Evolutionary conservation across 2,113 vertebrate genomes (phyloP).

Genomic region (Paramormyrops kingsleyae): DNA sequence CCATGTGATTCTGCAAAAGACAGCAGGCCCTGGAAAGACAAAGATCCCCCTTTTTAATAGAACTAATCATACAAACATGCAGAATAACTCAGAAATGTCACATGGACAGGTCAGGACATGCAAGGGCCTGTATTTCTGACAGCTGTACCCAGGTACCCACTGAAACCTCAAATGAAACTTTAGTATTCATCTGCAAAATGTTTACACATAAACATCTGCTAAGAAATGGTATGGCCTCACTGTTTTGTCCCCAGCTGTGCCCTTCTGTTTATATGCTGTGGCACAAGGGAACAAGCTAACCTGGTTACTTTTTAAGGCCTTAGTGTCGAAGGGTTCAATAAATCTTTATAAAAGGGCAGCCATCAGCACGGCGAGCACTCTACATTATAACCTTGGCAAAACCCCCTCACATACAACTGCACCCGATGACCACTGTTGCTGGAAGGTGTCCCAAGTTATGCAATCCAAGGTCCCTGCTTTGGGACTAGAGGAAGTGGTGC

Average conservation of each 20-base stretch:
- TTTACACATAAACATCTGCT: neutral
- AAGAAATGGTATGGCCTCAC: neutral
- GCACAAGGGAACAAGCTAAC: neutral
- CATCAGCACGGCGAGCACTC: slow-evolving; percentile 25
- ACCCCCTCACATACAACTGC: neutral
- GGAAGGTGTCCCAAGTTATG: slow-evolving; percentile 23
- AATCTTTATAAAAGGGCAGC: slow-evolving; percentile 21
- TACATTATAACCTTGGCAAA: slow-evolving; percentile 18
- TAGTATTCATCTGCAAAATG: neutral
- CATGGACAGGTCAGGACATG: neutral
- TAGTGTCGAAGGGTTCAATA: neutral
- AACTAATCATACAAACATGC: neutral
- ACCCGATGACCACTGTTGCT: slow-evolving; percentile 23
- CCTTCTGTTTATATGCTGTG: neutral
- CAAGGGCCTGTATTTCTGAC: neutral
- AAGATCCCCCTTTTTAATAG: neutral
- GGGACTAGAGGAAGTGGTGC: neutral
- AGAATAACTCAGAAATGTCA: neutral
- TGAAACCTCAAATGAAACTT: neutral
- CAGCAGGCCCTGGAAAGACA: slow-evolving; percentile 70
- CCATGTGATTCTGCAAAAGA: slow-evolving; percentile 70
- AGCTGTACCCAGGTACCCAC: neutral
- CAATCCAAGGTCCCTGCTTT: slow-evolving; percentile 33
- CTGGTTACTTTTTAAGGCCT: neutral
- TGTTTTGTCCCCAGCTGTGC: neutral